Conservation (phyloP, 2,797 vertebrate genomes). For the Dermochelys coriacea region DNA sequence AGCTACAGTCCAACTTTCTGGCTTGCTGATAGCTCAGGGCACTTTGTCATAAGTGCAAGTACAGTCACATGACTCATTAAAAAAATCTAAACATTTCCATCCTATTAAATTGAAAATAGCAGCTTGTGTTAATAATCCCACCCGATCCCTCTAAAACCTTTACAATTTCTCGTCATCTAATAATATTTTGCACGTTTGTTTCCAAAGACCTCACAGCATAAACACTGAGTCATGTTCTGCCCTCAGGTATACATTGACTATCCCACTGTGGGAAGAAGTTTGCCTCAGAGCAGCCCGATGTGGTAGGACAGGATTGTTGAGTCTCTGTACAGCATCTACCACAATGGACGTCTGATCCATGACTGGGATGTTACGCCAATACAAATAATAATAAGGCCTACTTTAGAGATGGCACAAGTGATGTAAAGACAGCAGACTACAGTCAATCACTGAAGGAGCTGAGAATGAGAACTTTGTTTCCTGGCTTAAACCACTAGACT, state of each 20-base stretch:
- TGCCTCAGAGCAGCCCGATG: rapidly evolving
- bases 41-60: not conserved
- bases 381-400: not conserved
- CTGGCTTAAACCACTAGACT: not conserved
- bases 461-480: not conserved
- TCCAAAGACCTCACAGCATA: not conserved
- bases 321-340: not conserved
- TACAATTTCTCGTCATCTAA: not conserved
- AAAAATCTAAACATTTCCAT: not conserved
- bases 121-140: not conserved
- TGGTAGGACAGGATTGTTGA: not conserved
- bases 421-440: not conserved
- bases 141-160: not conserved
- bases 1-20: not conserved
- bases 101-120: not conserved
- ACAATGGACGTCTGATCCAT: not conserved
- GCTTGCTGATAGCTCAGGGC: not conserved
- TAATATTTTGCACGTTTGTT: not conserved
- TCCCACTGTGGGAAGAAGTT: not conserved
- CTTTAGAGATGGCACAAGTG: not conserved
- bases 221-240: not conserved
- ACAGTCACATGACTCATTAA: not conserved
- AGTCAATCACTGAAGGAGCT: not conserved
- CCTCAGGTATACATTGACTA: not conserved
- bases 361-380: not conserved